Evolutionary conservation across 1,140 invertebrate species (phyloP).

Genomic region (Drosophila leontia): DNA sequence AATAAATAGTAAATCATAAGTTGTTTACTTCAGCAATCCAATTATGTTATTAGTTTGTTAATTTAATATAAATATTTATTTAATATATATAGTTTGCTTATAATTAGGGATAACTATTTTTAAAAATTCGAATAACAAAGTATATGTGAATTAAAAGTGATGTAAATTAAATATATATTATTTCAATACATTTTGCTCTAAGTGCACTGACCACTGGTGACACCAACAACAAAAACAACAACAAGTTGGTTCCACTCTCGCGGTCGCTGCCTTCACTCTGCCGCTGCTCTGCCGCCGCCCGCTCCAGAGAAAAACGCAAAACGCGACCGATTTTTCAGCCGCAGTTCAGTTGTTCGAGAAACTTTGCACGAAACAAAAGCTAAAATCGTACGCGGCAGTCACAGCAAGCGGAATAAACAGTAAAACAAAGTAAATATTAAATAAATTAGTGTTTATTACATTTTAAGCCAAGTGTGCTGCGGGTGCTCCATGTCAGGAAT

Average conservation of each 20-base stretch:
- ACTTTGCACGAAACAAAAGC: slow-evolving; percentile 68
- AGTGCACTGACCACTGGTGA: slow-evolving; percentile 16
- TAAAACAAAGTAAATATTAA: slow-evolving; percentile 64
- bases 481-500: slow-evolving; percentile 1
- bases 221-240: slow-evolving; percentile 7
- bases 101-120: neutral
- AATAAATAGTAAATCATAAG: too few species aligned
- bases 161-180: neutral
- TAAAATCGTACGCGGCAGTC: slow-evolving; percentile 40
- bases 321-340: slow-evolving; percentile 38
- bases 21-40: too few species aligned
- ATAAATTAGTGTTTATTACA: slow-evolving; percentile 23
- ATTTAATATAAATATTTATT: too few species aligned
- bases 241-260: slow-evolving; percentile 41
- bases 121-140: neutral
- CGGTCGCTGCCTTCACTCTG: slow-evolving; percentile 19
- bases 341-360: slow-evolving; percentile 71
- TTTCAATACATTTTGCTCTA: neutral
- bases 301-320: slow-evolving; percentile 34
- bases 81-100: too few species aligned
- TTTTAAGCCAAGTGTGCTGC: neutral
- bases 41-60: too few species aligned
- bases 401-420: slow-evolving; percentile 35
- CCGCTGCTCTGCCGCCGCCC: slow-evolving; percentile 12
- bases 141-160: neutral